Base-by-base conservation (phyloP, 2,888 invertebrate genomes). In the Noctua comes region DNA sequence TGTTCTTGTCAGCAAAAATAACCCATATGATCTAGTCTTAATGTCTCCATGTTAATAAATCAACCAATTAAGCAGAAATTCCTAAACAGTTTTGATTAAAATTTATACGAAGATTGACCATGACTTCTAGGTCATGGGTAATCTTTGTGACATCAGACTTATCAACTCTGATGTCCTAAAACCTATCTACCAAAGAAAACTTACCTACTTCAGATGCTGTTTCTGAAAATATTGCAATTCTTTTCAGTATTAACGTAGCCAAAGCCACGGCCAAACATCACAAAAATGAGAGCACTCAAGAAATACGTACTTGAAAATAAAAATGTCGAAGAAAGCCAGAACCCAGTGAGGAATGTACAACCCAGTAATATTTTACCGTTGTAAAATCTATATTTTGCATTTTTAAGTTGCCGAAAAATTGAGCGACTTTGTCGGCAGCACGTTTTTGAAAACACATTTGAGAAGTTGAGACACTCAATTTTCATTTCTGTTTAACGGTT, bases 81-180 rank as follows among this genome's bases (percentile, higher is more conserved):
- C 66, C 43, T 64, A 46, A 71, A 73, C 21, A 43, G 36, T 76
- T 84, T 85, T 82, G 64, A 84, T 84, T 82, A 73, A 79, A 72
- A 76, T 79, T 59, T 79, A 82, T 74, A 66, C 43, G 73, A 82
- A 65, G 31, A 79, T 66, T 76, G 86, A 76, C 79, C 86, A 68
- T 86, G 84, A 76, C 71, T 66, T 43, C 13, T 82, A 36, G 86
- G 76, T 72, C 86, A 84, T 64, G 83, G 73, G 65, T 79, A 76
- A 84, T 82, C 40, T 85, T 21, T 69, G 59, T 66, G 69, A 75
- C 79, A 82, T 79, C 66, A 76, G 66, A 48, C 24, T 65, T 51
- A 71, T 73, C 31, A 71, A 24, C 48, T 43, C 10, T n/a, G 0
- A 54, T 62, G 27, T 54, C 59, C 68, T 54, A 40, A 77, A 74